Evolutionary conservation across 2,113 vertebrate species (phyloP).

Genomic region (human (Homo sapiens)): DNA sequence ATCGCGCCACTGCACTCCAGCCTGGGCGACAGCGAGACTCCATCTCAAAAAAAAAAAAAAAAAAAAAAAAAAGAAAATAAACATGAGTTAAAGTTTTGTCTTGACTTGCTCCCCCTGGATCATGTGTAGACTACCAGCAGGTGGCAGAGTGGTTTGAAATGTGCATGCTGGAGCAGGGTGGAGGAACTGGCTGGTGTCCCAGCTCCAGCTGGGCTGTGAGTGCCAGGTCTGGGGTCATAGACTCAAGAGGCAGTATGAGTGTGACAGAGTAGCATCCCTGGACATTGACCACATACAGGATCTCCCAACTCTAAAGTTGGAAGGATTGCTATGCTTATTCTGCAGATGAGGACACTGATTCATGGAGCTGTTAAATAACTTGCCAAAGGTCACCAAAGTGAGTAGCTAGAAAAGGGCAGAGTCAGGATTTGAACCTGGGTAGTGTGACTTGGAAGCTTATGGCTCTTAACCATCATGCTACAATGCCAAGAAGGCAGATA

Average conservation of each 20-base stretch:
- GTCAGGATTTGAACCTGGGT: background rate
- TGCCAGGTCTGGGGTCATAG: background rate
- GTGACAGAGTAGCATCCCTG: background rate
- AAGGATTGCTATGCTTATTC: background rate
- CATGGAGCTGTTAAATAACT: background rate
- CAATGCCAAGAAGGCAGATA: background rate
- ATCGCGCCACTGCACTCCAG: too few relatives aligned
- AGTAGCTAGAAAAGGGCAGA: background rate
- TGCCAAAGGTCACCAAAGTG: background rate
- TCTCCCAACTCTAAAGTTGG: background rate
- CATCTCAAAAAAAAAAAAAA: too few relatives aligned
- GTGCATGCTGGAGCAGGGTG: background rate
- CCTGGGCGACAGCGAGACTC: too few relatives aligned
- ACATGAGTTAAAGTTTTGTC: background rate
- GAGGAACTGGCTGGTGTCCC: background rate
- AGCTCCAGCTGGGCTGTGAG: background rate
- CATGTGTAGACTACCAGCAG: slow-evolving; percentile 14
- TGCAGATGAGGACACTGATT: background rate
- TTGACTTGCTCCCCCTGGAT: background rate
- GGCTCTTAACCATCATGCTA: background rate
- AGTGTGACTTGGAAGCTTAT: background rate
- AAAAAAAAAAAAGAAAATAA: too few relatives aligned
- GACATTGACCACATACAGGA: background rate
- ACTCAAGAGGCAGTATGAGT: background rate
- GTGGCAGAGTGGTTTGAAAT: slow-evolving; percentile 41